phyloP scores from a whole-genome alignment of 2,113 vertebrate species.

The Hydrochoerus hydrochaeris region DNA sequence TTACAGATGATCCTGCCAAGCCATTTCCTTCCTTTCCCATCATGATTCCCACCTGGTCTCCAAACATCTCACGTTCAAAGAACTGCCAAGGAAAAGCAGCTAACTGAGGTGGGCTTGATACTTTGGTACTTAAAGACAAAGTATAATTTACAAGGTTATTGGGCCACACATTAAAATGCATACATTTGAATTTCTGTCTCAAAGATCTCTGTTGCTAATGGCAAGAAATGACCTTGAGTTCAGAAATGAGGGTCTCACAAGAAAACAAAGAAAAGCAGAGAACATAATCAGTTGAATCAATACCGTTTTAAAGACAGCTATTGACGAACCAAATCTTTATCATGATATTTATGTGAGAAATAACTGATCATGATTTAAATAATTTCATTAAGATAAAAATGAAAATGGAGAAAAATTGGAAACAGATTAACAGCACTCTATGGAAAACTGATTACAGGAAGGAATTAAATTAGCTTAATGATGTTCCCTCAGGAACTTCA shows the following conservation, averaged over 20 bases:
- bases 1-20: neutral
- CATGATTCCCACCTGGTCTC: neutral
- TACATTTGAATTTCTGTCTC: neutral
- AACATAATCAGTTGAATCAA: conserved; percentile 29
- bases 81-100: neutral
- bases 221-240: neutral
- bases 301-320: neutral
- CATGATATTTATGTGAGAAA: conserved; percentile 67
- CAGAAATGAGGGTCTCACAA: neutral
- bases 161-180: conserved; percentile 15
- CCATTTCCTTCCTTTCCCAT: neutral
- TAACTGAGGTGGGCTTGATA: neutral
- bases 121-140: conserved; percentile 20
- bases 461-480: conserved; percentile 74
- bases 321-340: conserved; percentile 59
- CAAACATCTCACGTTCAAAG: neutral
- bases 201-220: neutral
- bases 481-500: conserved; percentile 74
- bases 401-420: conserved; percentile 65
- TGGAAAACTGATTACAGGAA: conserved; percentile 77
- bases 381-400: conserved; percentile 76
- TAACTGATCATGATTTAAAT: conserved; percentile 68
- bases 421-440: conserved; percentile 72
- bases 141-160: neutral
- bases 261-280: neutral